These are phyloP conservation scores for Chrysemys picta DNA, from an alignment of 2,113 vertebrate genomes.

Conservation along the genomic window DNA sequence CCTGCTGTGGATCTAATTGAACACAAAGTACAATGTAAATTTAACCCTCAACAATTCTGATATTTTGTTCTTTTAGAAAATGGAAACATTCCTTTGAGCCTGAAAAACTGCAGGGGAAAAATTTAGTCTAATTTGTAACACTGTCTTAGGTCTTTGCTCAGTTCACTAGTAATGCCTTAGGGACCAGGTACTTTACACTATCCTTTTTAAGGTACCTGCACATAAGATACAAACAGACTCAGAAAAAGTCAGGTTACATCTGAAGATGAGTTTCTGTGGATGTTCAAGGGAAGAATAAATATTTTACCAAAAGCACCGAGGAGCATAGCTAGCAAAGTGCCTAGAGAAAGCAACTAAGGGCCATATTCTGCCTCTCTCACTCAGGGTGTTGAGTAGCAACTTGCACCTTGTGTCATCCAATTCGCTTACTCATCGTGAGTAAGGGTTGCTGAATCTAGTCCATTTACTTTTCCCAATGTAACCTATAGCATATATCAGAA, in stretches of 20 bases:
- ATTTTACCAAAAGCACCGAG: neutral
- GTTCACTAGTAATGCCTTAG: neutral
- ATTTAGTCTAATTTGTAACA: neutral
- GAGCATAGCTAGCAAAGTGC: neutral
- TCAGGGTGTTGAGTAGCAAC: neutral
- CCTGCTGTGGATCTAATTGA: conserved; percentile 30
- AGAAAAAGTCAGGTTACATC: neutral
- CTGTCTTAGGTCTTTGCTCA: neutral
- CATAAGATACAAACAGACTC: neutral
- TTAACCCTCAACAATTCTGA: conserved; percentile 14
- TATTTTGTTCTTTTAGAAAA: neutral
- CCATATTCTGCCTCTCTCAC: neutral
- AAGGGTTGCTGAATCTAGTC: neutral
- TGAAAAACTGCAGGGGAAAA: neutral
- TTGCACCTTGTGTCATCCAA: neutral
- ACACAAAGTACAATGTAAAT: conserved; percentile 1
- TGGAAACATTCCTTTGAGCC: neutral
- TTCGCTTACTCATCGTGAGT: neutral
- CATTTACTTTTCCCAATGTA: neutral
- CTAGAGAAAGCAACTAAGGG: neutral
- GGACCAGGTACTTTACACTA: neutral
- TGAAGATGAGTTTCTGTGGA: conserved; percentile 5
- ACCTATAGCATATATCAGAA: neutral
- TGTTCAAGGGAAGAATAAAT: neutral
- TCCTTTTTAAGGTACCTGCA: neutral